These are phyloP conservation scores for Catharus minimus DNA, from an alignment of 2,113 vertebrate genomes.

Conservation along the genomic window DNA sequence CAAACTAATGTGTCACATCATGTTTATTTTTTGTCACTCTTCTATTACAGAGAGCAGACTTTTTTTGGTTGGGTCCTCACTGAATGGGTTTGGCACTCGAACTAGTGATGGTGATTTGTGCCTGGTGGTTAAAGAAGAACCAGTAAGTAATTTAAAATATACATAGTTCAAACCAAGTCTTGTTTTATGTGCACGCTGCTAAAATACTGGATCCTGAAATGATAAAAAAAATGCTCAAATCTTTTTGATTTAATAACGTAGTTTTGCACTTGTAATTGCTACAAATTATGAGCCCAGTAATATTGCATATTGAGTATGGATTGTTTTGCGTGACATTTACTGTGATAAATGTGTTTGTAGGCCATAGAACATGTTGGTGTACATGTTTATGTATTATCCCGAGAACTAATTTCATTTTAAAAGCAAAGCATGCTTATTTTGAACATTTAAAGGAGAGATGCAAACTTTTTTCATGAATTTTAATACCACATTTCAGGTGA, in stretches of 20 bases:
- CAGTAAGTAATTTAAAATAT: conserved; percentile 76
- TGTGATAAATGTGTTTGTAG: not conserved
- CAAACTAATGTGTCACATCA: not conserved
- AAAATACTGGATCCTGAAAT: not conserved
- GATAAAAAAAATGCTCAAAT: not conserved
- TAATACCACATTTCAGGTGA: conserved; percentile 77
- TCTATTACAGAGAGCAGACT: conserved; percentile 79
- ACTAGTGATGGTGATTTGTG: conserved; percentile 95
- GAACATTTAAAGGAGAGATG: not conserved
- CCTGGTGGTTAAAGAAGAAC: conserved; percentile 83
- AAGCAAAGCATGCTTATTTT: not conserved
- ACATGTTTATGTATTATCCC: not conserved
- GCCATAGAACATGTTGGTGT: not conserved
- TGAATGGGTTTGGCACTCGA: conserved; percentile 91
- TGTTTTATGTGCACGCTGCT: not conserved
- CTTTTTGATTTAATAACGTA: not conserved
- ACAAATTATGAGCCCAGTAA: not conserved
- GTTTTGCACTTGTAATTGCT: not conserved
- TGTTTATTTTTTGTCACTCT: not conserved
- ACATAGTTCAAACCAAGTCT: not conserved
- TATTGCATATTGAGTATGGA: not conserved
- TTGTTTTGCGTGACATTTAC: not conserved
- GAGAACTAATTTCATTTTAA: not conserved
- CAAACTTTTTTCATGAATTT: not conserved
- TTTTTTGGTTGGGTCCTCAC: conserved; percentile 91